These are phyloP conservation scores for Prunella strophiata DNA, from an alignment of 2,797 vertebrate species.

Conservation along the genomic window DNA sequence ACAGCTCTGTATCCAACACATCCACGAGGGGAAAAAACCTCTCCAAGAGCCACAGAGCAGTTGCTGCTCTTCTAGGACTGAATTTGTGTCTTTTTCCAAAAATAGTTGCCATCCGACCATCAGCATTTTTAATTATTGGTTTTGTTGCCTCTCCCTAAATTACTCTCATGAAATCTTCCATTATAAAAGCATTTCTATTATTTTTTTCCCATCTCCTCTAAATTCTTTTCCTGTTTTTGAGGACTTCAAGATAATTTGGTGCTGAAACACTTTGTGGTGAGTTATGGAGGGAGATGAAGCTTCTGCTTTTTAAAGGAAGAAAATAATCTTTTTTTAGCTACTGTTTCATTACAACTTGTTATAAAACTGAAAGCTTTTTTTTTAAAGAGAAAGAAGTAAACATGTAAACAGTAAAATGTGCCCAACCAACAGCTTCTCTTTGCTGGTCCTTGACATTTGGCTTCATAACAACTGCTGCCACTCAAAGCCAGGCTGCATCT, in stretches of 20 bases:
- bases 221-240: background rate
- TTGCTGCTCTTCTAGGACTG: background rate
- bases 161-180: background rate
- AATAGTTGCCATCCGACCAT: background rate
- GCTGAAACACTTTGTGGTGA: background rate
- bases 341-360: background rate
- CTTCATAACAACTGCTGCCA: background rate
- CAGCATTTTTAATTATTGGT: background rate
- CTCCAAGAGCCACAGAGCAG: background rate
- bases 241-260: background rate
- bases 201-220: background rate
- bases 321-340: background rate
- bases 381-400: background rate
- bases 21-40: accelerated
- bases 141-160: background rate
- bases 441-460: background rate
- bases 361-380: background rate
- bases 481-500: background rate
- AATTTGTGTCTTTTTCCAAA: background rate
- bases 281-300: background rate
- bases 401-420: background rate
- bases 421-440: background rate
- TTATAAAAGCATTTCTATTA: background rate
- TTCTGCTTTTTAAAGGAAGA: background rate
- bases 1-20: background rate